These are phyloP conservation scores for Platorchestia sp. DNA, from an alignment of 1,140 invertebrate species.

Conservation along the genomic window DNA sequence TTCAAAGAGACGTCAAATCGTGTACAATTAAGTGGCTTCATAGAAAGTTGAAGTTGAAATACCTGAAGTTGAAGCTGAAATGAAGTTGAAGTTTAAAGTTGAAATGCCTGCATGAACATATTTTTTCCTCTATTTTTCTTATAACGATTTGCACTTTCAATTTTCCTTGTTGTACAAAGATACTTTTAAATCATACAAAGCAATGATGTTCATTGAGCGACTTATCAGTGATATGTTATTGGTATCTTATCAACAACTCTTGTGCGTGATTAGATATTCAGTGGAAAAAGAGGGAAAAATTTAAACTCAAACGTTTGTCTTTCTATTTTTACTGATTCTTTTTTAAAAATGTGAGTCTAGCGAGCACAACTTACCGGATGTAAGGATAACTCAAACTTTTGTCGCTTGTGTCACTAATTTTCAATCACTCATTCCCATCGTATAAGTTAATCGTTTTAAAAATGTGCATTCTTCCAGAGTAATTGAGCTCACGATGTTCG, in stretches of 20 bases:
- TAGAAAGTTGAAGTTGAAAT: too few relatives aligned
- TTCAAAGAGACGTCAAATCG: too few relatives aligned
- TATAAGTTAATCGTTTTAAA: too few relatives aligned
- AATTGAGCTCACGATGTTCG: not conserved
- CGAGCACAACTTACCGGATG: not conserved
- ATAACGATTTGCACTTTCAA: not conserved
- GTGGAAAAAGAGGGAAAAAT: not conserved
- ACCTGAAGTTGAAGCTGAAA: too few relatives aligned
- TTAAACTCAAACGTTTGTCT: not conserved
- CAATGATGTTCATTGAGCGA: not conserved
- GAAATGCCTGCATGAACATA: too few relatives aligned
- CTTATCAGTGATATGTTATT: not conserved
- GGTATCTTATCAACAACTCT: not conserved
- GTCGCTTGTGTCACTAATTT: not conserved
- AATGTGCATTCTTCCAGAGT: too few relatives aligned
- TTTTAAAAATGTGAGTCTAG: not conserved
- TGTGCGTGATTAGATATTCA: not conserved
- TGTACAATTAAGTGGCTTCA: too few relatives aligned
- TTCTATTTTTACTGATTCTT: not conserved
- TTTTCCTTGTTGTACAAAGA: not conserved
- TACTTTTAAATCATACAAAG: not conserved
- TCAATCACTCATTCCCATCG: not conserved
- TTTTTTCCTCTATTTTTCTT: not conserved
- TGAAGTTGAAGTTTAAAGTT: too few relatives aligned
- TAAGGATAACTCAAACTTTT: not conserved